Conservation (phyloP, 92 coral and sea anemone species). For the Phenganax stokvisi region DNA sequence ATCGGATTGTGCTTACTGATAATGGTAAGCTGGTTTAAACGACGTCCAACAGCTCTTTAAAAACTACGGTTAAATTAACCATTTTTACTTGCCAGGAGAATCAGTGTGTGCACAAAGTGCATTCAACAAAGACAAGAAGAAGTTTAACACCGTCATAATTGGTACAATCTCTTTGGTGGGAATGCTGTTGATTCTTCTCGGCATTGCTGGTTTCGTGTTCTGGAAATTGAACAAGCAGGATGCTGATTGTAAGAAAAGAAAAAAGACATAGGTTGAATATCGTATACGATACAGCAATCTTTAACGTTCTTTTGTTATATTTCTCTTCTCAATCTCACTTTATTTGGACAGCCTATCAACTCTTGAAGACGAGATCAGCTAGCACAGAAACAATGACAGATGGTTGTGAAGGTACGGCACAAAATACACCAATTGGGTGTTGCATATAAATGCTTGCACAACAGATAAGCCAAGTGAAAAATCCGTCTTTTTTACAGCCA, state of each 20-base stretch:
- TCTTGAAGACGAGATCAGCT: not conserved
- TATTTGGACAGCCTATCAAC: not conserved
- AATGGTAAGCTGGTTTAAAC: not conserved
- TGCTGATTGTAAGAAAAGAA: not conserved
- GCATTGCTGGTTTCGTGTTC: conserved; percentile 37
- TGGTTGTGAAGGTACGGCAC: not conserved
- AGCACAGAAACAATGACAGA: not conserved
- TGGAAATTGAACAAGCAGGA: conserved; percentile 27
- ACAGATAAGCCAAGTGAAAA: not conserved
- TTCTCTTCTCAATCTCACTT: too few species aligned
- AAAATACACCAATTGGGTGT: not conserved
- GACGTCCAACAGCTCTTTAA: not conserved
- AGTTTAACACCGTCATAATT: conserved; percentile 29
- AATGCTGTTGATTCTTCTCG: conserved; percentile 9
- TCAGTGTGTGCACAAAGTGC: conserved; percentile 16
- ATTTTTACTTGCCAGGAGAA: not conserved
- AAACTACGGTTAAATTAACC: not conserved
- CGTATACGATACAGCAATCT: not conserved
- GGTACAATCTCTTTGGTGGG: conserved; percentile 29
- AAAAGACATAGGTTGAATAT: not conserved
- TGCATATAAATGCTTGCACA: not conserved
- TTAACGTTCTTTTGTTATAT: too few species aligned
- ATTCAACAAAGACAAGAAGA: conserved; percentile 9
- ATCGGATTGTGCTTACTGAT: conserved; percentile 19
- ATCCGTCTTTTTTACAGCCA: not conserved